phyloP scores from a whole-genome alignment of 64 coral and sea anemone genomes.

The Acropora yongei region DNA sequence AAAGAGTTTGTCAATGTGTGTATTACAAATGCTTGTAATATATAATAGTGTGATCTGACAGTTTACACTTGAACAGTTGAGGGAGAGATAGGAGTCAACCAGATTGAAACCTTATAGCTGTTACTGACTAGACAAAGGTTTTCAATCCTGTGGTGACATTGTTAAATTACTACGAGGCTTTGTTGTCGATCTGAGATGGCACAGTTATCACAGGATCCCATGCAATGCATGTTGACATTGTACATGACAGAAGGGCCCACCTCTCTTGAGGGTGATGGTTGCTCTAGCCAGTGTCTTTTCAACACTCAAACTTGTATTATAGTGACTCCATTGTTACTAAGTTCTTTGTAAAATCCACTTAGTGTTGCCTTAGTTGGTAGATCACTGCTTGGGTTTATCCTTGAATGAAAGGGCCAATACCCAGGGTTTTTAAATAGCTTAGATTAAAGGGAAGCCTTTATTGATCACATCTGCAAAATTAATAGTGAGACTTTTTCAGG shows the following conservation, averaged over 20 bases:
- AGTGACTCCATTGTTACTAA: neutral
- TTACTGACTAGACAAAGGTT: too few species aligned
- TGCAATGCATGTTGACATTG: neutral
- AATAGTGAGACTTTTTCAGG: neutral
- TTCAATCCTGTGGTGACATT: too few species aligned
- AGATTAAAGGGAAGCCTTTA: neutral
- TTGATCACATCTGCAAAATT: neutral
- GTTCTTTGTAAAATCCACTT: neutral
- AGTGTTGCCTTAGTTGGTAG: neutral
- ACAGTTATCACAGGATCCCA: neutral
- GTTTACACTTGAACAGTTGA: too few species aligned
- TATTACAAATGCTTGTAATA: neutral
- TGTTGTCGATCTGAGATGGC: too few species aligned
- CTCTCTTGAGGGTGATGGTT: neutral
- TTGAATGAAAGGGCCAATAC: too few species aligned
- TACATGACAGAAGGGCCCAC: neutral
- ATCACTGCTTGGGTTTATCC: neutral
- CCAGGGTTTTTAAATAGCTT: too few species aligned
- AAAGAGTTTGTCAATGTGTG: neutral
- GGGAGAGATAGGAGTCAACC: too few species aligned
- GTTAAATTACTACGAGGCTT: too few species aligned
- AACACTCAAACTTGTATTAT: neutral
- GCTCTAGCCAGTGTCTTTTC: neutral
- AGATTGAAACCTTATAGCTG: too few species aligned
- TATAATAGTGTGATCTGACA: too few species aligned